A percentile compares a stretch with the other conserved stretches of the same genome.
These are phyloP conservation scores for Drosophila tripunctata DNA, from an alignment of 2,888 invertebrate genomes.

Conservation along the genomic window DNA sequence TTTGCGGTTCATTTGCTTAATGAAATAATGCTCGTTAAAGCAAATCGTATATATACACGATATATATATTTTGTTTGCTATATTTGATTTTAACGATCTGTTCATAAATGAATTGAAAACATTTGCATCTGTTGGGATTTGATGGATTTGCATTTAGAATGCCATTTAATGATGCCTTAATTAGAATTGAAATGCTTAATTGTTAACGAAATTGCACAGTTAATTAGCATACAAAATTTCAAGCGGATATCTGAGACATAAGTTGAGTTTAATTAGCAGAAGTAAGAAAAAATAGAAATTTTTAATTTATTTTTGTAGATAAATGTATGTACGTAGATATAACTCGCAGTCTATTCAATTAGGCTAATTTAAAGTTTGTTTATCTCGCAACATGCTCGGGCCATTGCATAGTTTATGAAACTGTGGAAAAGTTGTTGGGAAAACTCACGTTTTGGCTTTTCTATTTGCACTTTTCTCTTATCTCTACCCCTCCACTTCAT, in stretches of 20 bases:
- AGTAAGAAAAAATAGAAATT: not conserved
- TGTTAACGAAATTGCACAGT: conserved; percentile 16
- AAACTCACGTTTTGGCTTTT: conserved; percentile 58
- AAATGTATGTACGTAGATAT: no score
- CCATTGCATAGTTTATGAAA: conserved; percentile 38
- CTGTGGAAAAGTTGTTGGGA: conserved; percentile 47
- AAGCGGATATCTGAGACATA: conserved; percentile 6
- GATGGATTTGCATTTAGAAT: conserved; percentile 29
- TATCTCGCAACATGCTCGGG: conserved; percentile 42
- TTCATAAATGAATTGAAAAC: conserved; percentile 37
- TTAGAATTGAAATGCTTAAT: conserved; percentile 12
- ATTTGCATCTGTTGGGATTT: conserved; percentile 36
- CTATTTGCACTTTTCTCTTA: conserved; percentile 74
- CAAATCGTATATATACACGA: not conserved
- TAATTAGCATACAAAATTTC: conserved; percentile 25
- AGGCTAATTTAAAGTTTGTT: conserved; percentile 4
- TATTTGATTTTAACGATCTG: conserved; percentile 45
- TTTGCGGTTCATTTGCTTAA: conserved; percentile 17
- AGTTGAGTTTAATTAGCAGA: conserved; percentile 1
- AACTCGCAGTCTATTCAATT: conserved; percentile 11
- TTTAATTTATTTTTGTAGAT: not conserved
- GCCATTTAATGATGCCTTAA: conserved; percentile 26
- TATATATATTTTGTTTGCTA: no score
- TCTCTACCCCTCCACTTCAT: conserved; percentile 35
- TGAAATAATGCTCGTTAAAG: not conserved